A percentile compares a stretch with the other conserved stretches of the same genome.
phyloP scores from a whole-genome alignment of 2,113 vertebrate species.

The Mesoclemmys tuberculata region DNA sequence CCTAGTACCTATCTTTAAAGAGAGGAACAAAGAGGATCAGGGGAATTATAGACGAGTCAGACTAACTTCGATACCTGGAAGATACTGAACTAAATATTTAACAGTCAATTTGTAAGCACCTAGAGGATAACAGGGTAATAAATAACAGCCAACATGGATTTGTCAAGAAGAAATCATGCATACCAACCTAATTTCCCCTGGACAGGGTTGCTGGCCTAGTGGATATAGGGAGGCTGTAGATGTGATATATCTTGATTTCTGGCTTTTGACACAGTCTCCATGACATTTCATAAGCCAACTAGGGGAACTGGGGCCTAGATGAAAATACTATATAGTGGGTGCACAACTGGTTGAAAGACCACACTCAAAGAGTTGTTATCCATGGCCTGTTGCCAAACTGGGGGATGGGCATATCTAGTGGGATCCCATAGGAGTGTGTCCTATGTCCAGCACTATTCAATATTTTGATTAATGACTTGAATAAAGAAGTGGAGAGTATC shows the following conservation, averaged over 20 bases:
- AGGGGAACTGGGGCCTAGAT: background rate
- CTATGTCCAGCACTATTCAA: no score
- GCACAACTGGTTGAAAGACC: background rate
- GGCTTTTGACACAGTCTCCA: background rate
- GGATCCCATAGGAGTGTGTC: no score
- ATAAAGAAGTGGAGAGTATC: no score
- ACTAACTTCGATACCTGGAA: background rate
- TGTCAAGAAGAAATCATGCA: background rate
- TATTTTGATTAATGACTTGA: no score
- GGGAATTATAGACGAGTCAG: background rate
- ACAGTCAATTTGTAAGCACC: background rate
- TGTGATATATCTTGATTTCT: background rate
- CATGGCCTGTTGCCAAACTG: background rate
- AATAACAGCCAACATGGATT: background rate
- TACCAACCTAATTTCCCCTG: background rate
- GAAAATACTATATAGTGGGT: background rate
- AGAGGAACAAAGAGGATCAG: background rate
- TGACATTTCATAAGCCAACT: background rate
- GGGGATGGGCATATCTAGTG: no score
- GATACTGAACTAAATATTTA: background rate
- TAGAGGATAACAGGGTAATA: background rate
- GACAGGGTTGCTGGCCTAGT: background rate
- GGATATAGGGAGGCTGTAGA: background rate
- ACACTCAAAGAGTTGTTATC: background rate
- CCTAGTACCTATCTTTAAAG: background rate